Evolutionary conservation across 2,113 vertebrate species (phyloP).

Genomic region (Macquaria australasica): DNA sequence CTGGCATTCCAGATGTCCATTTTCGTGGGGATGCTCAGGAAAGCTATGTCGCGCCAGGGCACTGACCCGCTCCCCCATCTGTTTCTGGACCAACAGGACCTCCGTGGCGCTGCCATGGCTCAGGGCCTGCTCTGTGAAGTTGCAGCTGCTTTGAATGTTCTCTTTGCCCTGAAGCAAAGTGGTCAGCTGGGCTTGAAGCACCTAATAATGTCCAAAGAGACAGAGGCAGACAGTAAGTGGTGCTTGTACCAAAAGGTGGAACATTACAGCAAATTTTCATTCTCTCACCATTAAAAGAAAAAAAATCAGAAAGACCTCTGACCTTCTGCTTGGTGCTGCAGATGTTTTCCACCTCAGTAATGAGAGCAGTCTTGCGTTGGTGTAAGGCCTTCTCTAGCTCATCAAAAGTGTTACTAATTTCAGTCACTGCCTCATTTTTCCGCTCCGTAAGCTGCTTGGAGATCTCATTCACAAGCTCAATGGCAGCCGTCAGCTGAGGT

Average conservation of each 20-base stretch:
- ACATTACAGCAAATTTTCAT: fast-evolving
- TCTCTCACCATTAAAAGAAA: background rate
- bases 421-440: conserved; percentile 90
- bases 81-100: conserved; percentile 94
- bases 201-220: conserved; percentile 77
- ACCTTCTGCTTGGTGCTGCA: conserved; percentile 92
- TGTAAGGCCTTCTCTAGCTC: conserved; percentile 92
- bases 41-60: conserved; percentile 90
- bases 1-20: conserved; percentile 92
- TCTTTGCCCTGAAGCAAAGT: conserved; percentile 94
- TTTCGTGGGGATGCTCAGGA: conserved; percentile 92
- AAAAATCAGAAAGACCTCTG: background rate
- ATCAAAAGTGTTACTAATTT: conserved; percentile 93
- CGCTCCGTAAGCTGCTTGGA: conserved; percentile 92
- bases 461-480: conserved; percentile 93
- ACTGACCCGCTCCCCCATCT: conserved; percentile 94
- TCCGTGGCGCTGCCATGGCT: conserved; percentile 93
- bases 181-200: conserved; percentile 92
- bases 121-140: conserved; percentile 95
- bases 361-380: conserved; percentile 91
- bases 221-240: conserved; percentile 2
- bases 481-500: conserved; percentile 92
- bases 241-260: background rate
- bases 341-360: conserved; percentile 86
- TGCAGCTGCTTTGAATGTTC: conserved; percentile 95